Conservation (phyloP, 2,888 invertebrate species). For the Agonopterix alstromeriana region DNA sequence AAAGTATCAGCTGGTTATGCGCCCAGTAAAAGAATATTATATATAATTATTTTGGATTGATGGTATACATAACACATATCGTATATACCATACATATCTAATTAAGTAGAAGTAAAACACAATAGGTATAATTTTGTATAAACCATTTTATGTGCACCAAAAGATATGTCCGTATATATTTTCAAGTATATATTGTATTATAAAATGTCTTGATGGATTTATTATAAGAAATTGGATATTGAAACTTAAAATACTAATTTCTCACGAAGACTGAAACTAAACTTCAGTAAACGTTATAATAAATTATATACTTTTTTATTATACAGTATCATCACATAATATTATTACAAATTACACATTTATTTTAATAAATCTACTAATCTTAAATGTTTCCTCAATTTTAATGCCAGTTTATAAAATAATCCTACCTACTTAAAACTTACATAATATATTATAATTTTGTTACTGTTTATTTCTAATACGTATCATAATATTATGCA, state of each 20-base stretch:
- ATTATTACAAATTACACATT: too few relatives aligned
- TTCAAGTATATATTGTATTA: constrained; percentile 1
- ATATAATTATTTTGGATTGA: background rate
- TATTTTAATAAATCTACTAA: too few relatives aligned
- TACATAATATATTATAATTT: too few relatives aligned
- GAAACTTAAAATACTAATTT: constrained; percentile 9
- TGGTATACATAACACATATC: background rate
- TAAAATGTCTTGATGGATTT: constrained; percentile 11
- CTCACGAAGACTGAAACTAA: too few relatives aligned
- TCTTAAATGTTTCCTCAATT: too few relatives aligned
- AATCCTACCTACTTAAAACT: too few relatives aligned
- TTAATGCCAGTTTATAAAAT: too few relatives aligned
- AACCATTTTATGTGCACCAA: constrained; percentile 5
- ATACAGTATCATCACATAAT: too few relatives aligned
- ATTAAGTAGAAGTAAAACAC: background rate
- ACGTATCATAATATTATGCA: too few relatives aligned
- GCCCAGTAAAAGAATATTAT: constrained; percentile 1
- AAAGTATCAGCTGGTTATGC: constrained; percentile 5
- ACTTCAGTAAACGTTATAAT: too few relatives aligned
- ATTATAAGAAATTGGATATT: constrained; percentile 11
- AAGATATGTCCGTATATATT: constrained; percentile 7
- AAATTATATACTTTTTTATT: too few relatives aligned
- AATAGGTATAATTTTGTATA: constrained; percentile 16
- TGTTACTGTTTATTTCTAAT: too few relatives aligned
- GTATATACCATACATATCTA: background rate